Base-by-base conservation (phyloP, 2,113 vertebrate species). In the Callithrix jacchus region DNA sequence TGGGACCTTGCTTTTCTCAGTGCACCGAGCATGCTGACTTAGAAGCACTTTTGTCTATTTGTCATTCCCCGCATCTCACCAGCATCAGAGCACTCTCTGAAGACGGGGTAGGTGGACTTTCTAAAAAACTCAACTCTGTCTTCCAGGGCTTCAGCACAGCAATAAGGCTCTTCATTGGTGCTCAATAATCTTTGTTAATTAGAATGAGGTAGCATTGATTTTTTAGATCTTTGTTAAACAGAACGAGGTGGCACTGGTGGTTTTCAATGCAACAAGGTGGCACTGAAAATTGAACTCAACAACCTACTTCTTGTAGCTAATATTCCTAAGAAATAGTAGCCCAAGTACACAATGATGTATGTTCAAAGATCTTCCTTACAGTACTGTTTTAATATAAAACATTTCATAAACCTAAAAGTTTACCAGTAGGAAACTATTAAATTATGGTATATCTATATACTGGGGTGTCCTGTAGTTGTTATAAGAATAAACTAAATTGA, bases 221-320 rank as follows among this genome's bases (percentile, higher is more conserved):
- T 47, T 47, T 47, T 47, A 8, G 47, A 70, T 47, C 40, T 71
- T 30, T 84, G 35, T 83, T 89, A 85, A 94, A 83, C 3, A 92
- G 83, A 76, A 71, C 5, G 70, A 52, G 52, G 52, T 52, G 52
- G 52, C 52, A 52, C 6, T 52, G 52, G 52, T 52, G 52, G 52
- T 52, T 52, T 52, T 52, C 52, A 52, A 52, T 4, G 16, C 52
- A 52, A 52, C 16, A 87, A 88, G 54, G 80, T 54, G n/a, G 89
- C 71, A 82, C 66, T 95, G 94, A 68, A 94, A 94, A 97, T n/a
- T 40, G 79, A 94, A 86, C 85, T 76, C 52, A 74, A 66, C 45
- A 94, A 83, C 70, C 17, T 30, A 92, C 11, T 71, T 71, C 58
- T 37, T 61, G 64, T 40, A 86, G 37, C 79, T 76, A 30, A 64